phyloP scores from a whole-genome alignment of 2,113 vertebrate species.

The Peromyscus leucopus region DNA sequence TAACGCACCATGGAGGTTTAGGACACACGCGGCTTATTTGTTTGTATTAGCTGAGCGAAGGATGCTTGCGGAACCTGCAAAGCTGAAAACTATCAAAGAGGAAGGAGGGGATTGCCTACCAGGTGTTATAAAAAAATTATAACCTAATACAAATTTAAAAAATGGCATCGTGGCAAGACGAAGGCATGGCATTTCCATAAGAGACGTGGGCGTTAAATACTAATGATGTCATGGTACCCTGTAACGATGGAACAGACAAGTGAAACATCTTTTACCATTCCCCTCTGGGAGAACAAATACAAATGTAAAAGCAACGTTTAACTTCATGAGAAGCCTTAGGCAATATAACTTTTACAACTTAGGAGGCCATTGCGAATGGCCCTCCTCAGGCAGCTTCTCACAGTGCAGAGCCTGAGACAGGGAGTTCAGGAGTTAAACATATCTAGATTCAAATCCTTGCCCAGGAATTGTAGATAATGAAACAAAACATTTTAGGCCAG shows the following conservation, averaged over 20 bases:
- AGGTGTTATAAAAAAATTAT: background rate
- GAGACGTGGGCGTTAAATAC: background rate
- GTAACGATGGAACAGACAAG: background rate
- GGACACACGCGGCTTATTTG: conserved; percentile 2
- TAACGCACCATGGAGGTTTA: background rate
- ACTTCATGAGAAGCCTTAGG: background rate
- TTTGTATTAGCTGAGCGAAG: conserved; percentile 29
- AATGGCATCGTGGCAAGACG: background rate
- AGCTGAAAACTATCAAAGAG: background rate
- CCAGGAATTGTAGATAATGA: conserved; percentile 3
- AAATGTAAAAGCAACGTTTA: background rate
- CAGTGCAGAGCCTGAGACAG: background rate
- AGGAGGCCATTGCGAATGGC: background rate
- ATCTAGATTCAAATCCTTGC: conserved; percentile 21
- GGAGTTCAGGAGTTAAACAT: background rate
- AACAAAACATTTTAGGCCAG: background rate
- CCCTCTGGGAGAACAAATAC: background rate
- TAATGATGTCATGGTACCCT: background rate
- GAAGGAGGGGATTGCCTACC: background rate
- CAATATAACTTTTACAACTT: background rate
- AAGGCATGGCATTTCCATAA: background rate
- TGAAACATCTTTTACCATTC: background rate
- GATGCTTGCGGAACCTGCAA: background rate
- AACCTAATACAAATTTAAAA: background rate
- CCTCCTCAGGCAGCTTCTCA: background rate